Base-by-base conservation (phyloP, 2,797 vertebrate genomes). In the Sebastes minor region DNA sequence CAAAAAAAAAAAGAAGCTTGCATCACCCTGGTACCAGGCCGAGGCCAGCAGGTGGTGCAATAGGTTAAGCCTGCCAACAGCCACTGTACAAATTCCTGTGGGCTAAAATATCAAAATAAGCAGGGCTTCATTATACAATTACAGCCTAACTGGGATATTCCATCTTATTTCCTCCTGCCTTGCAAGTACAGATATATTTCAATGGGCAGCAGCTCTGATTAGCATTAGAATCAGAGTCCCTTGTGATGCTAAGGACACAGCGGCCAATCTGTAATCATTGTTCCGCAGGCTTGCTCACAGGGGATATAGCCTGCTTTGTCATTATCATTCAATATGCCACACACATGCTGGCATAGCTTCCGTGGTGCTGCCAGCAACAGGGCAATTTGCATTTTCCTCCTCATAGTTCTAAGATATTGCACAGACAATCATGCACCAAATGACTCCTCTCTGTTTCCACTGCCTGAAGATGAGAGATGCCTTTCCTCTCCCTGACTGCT, bases 201-300 rank as follows among this genome's bases (percentile, higher is more conserved):
- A 92, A 71, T 56, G 62, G 83, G 71, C 78, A 53, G 74, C 75
- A 30, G 83, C 80, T 79, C 63, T 89, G 83, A 94, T 94, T 93
- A 91, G 89, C 93, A 92, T 93, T 80, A 93, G 85, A 94, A 93
- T 92, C 80, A 33, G 59, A 55, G 71, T 89, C 89, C 83, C 90
- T 81, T 25, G 82, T 84, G 91, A 81, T 63, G 78, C 85, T 74
- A 27, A 85, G 70, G 87, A 90, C 87, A 89, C 90, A 88, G 68
- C 49, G 56, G 77, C 86, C 88, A 88, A 90, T 91, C 90, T 93
- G 91, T 94, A 94, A 93, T 94, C 93, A 94, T 91, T 90, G 88
- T 93, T 91, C 88, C 55, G 82, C 92, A 94, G 93, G 81, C 91
- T 62, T 66, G 85, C 88, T 88, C 92, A 85, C 80, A 53, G 68